Base-by-base conservation (phyloP, 2,888 invertebrate species). In the Drosophila diplacantha region DNA sequence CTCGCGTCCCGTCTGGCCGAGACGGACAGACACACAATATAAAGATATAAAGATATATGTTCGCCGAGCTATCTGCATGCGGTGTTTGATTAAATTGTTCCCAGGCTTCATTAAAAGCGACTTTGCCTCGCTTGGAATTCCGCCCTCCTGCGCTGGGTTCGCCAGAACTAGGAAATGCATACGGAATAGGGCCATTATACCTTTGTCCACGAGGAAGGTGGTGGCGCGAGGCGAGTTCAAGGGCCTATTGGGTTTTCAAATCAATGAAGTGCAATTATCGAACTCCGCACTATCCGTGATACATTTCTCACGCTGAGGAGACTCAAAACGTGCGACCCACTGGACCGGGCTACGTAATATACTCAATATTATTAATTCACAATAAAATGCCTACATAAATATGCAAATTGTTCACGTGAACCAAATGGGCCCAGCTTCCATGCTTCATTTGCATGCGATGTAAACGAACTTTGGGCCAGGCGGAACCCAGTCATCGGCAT, bases 301-400 rank as follows among this genome's bases (percentile, higher is more conserved):
- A 47, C 31, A 39, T 47, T 54, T 53, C 44, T 46, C 56, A 56
- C 56, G 50, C 14, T 63, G 24, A 8, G 22, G 14, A 16, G 35
- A n/a, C 24, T 24, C 14, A 18, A 46, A 70, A 66, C 75, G 57
- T 62, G 69, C 35, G 64, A 46, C 52, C 56, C 70, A 51, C 80
- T 51, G 50, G 65, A 31, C 31, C 34, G 56, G 69, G 62, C 71
- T 67, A 69, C 74, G 74, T 74, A 79, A 79, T 61, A 57, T 39
- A 49, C 47, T 16, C 24, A 55, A 31, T 31, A 31, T 20, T 16
- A 50, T 43, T 50, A 12, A 60, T 26, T 50, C 41, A 61, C 41
- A 16, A 35, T 35, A 31, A 31, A 50, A 37, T 50, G 57, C 24
- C 43, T 43, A 35, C 50, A 61, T 43, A 60, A 60, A 60, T 61